Base-by-base conservation (phyloP, 2,797 vertebrate genomes). In the Champsocephalus esox region DNA sequence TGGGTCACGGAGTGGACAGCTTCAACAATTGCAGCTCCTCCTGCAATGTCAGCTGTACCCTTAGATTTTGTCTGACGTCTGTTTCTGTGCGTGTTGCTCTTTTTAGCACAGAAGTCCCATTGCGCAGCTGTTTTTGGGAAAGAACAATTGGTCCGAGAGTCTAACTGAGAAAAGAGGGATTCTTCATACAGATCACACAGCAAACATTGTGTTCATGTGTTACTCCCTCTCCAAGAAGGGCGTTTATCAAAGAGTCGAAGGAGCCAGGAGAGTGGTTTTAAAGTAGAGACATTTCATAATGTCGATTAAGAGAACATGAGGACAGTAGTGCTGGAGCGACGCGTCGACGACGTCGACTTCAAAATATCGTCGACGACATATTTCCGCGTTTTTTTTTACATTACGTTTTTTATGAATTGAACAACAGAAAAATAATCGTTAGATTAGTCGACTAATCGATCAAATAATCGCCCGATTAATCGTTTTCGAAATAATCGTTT, bases 1-100 rank as follows among this genome's bases (percentile, higher is more conserved):
- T 70, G 75, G 83, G 80, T 83, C 82, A 71, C 4, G 16, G 70
- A 73, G 69, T 80, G 72, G 79, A 82, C 73, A 66, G 66, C 83
- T 85, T 76, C 77, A 90, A 89, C 80, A 88, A 70, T 60, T 80
- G 61, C 73, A 83, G 70, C 56, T 60, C 62, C 73, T 72, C 63
- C 61, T 80, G 77, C 73, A 72, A 58, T 73, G 64, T 68, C 75
- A 81, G 75, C 63, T 73, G 63, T 69, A 80, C 41, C 12, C 54
- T 86, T 68, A 65, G 14, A 87, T 81, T 85, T 63, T 64, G 45
- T 51, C 50, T 76, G 69, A 64, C 4, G 49, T 41, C 45, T 70
- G 41, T 62, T 56, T 51, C 38, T 34, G 56, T 45, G 12, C 64
- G 66, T 48, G 50, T 55, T 65, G 41, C 28, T 79, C 56, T 62